These are phyloP conservation scores for Troides aeacus DNA, from an alignment of 2,888 invertebrate species.

Conservation along the genomic window DNA sequence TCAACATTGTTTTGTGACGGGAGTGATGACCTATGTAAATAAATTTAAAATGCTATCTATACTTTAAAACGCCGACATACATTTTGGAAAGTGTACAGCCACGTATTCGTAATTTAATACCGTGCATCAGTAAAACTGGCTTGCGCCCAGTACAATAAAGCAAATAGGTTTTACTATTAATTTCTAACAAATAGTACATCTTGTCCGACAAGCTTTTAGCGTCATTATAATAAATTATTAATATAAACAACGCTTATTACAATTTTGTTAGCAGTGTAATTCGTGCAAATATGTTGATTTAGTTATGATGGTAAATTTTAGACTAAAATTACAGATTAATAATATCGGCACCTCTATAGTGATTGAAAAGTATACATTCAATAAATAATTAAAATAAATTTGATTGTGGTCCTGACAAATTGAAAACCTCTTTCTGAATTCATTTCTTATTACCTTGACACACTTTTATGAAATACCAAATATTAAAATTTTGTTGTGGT, in stretches of 20 bases:
- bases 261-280: conserved; percentile 8
- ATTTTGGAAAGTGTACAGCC: background rate
- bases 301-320: background rate
- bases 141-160: conserved; percentile 22
- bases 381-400: too few relatives aligned
- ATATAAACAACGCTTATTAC: conserved; percentile 13
- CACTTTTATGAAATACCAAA: too few relatives aligned
- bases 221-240: conserved; percentile 20
- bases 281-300: conserved; percentile 1
- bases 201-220: conserved; percentile 22
- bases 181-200: conserved; percentile 26
- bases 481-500: background rate
- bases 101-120: conserved; percentile 15
- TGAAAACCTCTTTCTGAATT: too few relatives aligned
- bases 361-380: too few relatives aligned
- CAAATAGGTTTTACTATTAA: conserved; percentile 27
- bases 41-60: background rate
- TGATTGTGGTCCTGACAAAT: too few relatives aligned
- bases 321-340: background rate
- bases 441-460: too few relatives aligned
- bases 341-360: background rate
- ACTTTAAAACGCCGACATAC: background rate
- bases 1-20: background rate
- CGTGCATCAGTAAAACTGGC: conserved; percentile 20
- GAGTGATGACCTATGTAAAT: background rate